Percentiles rank a stretch among this genome's conserved stretches.
These are phyloP conservation scores for Muscidifurax raptorellus DNA, from an alignment of 1,140 invertebrate species.

Conservation along the genomic window DNA sequence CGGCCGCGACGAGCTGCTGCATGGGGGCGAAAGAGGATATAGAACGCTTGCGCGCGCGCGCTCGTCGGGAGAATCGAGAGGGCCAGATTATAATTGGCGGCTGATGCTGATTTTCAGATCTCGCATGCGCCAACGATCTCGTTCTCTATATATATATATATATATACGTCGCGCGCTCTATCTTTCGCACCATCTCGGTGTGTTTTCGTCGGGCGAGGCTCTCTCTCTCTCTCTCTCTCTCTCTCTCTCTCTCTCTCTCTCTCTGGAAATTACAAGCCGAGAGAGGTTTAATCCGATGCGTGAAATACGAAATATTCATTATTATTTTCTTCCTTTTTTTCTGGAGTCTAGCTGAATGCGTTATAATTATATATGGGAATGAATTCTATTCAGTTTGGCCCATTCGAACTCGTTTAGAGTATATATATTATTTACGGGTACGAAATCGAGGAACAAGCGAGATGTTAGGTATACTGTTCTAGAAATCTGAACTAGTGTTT, in stretches of 20 bases:
- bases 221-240: background rate
- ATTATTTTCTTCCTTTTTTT: background rate
- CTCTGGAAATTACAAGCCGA: background rate
- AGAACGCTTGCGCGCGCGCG: conserved; percentile 48
- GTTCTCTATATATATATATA: no score
- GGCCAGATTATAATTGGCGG: conserved; percentile 63
- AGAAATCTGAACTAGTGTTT: no score
- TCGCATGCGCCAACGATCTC: background rate
- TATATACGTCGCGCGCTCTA: background rate
- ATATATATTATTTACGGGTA: no score
- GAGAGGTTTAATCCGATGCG: background rate
- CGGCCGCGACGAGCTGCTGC: conserved; percentile 18
- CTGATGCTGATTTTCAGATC: conserved; percentile 39
- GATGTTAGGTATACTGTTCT: no score
- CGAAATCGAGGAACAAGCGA: no score
- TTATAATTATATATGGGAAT: no score
- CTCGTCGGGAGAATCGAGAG: conserved; percentile 40
- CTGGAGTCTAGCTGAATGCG: background rate
- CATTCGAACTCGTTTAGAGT: no score
- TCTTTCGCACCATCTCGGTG: background rate
- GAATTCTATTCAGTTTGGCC: no score
- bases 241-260: no score
- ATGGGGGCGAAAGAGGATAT: conserved; percentile 38
- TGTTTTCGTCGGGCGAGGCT: background rate
- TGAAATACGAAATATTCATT: background rate